Base-by-base conservation (phyloP, 2,888 invertebrate species). In the Philereme vetulata region DNA sequence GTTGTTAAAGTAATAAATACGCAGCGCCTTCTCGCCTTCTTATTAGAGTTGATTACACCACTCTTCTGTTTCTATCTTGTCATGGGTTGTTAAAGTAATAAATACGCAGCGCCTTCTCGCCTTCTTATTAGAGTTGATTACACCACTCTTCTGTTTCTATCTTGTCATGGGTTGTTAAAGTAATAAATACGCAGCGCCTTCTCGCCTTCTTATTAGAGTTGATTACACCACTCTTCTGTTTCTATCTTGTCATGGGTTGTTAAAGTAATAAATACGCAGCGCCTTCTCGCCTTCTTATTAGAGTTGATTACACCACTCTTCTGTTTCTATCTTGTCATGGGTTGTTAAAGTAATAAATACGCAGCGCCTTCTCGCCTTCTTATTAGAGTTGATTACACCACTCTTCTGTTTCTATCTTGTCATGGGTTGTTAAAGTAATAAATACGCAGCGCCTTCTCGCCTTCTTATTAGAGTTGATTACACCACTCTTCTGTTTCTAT, bases 201-300 rank as follows among this genome's bases (percentile, higher is more conserved):
- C 88, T 85, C 89, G 82, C 88, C 89, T 89, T 80, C 84, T 80
- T 83, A 88, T 90, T 88, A 89, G 80, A 81, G 80, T 82, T 86
- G 86, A 88, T 89, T 88, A 87, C 85, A 78, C 78, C 85, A 87
- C 86, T 86, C 81, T 77, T 80, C 80, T 82, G 83, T 83, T 85
- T 86, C 84, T 88, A 85, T 86, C 85, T 84, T 83, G 85, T 83
- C 85, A 82, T 81, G 84, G 82, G 82, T 84, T 77, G 85, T 84
- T 86, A 82, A 82, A n/a, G n/a, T n/a, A n/a, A n/a, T n/a, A 21
- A 21, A 88, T 88, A 89, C 81, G 82, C 78, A 80, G 79, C 79
- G 82, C 82, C 81, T 86, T 88, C 88, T 85, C 89, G 82, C 88
- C 89, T 89, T 80, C 84, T 80, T 83, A 88, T 90, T 88, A 89